phyloP scores from a whole-genome alignment of 2,797 vertebrate species.

The Xenopus petersii region DNA sequence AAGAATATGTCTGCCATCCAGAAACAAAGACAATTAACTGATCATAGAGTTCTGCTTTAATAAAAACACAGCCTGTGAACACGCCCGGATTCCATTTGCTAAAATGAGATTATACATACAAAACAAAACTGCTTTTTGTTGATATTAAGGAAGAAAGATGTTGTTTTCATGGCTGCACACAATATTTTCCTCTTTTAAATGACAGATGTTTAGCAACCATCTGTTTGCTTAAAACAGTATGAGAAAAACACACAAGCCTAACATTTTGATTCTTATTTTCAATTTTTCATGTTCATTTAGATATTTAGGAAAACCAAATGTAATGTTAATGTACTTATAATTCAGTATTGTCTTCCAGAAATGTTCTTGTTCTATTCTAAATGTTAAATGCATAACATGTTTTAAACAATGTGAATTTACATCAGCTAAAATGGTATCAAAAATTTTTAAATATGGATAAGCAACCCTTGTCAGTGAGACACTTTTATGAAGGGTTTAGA shows the following conservation, averaged over 20 bases:
- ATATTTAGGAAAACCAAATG: too few species aligned
- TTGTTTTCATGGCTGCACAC: constrained; percentile 16
- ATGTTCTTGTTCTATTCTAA: too few species aligned
- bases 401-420: too few species aligned
- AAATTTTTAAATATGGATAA: too few species aligned
- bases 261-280: not conserved
- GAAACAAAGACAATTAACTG: constrained; percentile 21
- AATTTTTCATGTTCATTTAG: too few species aligned
- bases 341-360: too few species aligned
- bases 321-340: too few species aligned
- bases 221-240: constrained; percentile 2
- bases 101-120: constrained; percentile 24
- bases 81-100: constrained; percentile 6
- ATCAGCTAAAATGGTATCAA: too few species aligned
- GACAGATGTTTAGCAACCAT: constrained; percentile 15
- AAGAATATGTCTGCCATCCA: not conserved
- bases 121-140: constrained; percentile 26
- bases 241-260: not conserved
- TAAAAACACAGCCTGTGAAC: constrained; percentile 33
- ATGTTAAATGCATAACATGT: too few species aligned
- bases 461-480: too few species aligned
- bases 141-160: constrained; percentile 18
- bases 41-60: constrained; percentile 32
- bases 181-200: constrained; percentile 16
- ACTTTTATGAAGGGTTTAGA: too few species aligned